Percentiles rank a stretch among this genome's conserved stretches.
Evolutionary conservation across 2,888 invertebrate genomes (phyloP).

Genomic region (Chouioia cunea): DNA sequence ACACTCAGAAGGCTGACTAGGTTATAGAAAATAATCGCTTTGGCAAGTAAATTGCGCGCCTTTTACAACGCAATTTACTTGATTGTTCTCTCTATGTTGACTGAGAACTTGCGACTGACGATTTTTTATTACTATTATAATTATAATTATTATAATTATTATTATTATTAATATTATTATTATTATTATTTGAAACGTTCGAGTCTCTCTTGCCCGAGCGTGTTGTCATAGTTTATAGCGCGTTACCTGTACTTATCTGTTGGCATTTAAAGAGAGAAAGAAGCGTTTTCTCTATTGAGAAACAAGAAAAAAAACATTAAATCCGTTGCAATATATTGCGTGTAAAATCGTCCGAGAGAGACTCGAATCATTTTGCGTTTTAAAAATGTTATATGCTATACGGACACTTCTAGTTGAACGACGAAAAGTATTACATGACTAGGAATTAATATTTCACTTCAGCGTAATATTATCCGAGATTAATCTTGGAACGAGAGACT

Average conservation of each 20-base stretch:
- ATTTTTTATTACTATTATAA: conserved; percentile 40
- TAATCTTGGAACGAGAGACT: conserved; percentile 35
- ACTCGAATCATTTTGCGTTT: conserved; percentile 40
- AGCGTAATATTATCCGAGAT: conserved; percentile 45
- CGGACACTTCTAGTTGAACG: conserved; percentile 45
- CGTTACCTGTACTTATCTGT: conserved; percentile 48
- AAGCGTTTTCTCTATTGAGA: conserved; percentile 16
- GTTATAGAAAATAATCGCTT: conserved; percentile 56
- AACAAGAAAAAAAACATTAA: conserved; percentile 15
- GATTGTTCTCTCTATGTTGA: conserved; percentile 46
- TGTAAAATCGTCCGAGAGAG: conserved; percentile 25
- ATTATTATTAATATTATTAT: conserved; percentile 33
- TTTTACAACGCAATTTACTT: conserved; percentile 53
- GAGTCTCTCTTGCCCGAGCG: too few species aligned
- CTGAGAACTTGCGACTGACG: conserved; percentile 46
- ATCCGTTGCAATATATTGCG: conserved; percentile 44
- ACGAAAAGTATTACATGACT: conserved; percentile 46
- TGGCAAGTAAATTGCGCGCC: conserved; percentile 35
- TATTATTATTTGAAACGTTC: conserved; percentile 33
- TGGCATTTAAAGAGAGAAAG: conserved; percentile 37
- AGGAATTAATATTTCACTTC: conserved; percentile 43
- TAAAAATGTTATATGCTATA: conserved; percentile 41
- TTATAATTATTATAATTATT: conserved; percentile 26
- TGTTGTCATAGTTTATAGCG: conserved; percentile 37
- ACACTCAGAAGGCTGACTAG: conserved; percentile 68